These are phyloP conservation scores for Xenopus laevis DNA, from an alignment of 2,113 vertebrate species.

Conservation along the genomic window DNA sequence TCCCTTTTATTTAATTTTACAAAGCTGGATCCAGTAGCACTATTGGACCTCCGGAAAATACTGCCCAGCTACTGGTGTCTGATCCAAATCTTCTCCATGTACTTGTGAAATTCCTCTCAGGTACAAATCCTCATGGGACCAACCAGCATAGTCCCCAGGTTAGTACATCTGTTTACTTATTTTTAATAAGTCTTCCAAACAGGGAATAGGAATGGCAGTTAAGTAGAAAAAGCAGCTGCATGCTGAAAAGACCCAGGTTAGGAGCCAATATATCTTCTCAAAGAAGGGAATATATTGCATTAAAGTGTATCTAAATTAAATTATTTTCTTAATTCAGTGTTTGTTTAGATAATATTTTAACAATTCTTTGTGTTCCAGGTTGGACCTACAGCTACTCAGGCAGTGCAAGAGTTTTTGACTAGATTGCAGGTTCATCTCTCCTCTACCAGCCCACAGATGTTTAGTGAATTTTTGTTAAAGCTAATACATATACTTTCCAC, in stretches of 20 bases:
- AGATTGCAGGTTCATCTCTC: slow-evolving; percentile 95
- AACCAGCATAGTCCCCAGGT: slow-evolving; percentile 96
- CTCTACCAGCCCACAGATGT: slow-evolving; percentile 93
- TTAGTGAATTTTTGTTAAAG: slow-evolving; percentile 96
- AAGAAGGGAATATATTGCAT: no score
- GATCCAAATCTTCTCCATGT: slow-evolving; percentile 92
- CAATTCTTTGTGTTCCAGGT: slow-evolving; percentile 63
- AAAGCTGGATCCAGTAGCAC: slow-evolving; percentile 72
- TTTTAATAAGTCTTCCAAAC: no score
- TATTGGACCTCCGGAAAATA: slow-evolving; percentile 85
- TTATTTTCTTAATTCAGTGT: no score
- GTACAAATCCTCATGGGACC: slow-evolving; percentile 89
- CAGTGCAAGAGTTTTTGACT: slow-evolving; percentile 96
- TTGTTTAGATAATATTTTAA: no score
- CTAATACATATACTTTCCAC: slow-evolving; percentile 95
- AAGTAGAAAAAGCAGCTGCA: no score
- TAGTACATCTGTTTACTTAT: slow-evolving; percentile 19
- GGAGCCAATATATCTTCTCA: no score
- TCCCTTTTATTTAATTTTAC: slow-evolving; percentile 37
- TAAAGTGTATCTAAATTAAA: no score
- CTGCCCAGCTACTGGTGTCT: slow-evolving; percentile 92
- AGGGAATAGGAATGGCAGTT: no score
- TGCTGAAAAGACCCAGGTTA: no score
- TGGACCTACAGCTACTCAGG: slow-evolving; percentile 96
- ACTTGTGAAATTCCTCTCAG: slow-evolving; percentile 94